phyloP scores from a whole-genome alignment of 2,113 vertebrate species.

The Helogale parvula region DNA sequence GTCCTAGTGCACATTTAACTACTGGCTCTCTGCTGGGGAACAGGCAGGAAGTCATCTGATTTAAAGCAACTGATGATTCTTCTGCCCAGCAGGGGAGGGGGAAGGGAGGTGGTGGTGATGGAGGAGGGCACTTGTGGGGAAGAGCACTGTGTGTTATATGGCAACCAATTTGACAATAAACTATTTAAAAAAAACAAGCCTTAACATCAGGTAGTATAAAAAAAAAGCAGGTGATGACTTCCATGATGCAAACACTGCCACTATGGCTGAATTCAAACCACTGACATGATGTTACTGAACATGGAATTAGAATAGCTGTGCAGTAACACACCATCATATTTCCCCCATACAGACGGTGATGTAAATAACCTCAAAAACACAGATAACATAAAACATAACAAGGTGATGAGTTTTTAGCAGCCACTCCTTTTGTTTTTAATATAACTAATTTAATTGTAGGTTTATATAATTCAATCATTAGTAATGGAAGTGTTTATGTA shows the following conservation, averaged over 20 bases:
- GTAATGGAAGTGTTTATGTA: neutral
- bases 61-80: neutral
- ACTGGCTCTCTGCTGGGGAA: neutral
- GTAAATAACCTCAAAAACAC: neutral
- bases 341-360: neutral
- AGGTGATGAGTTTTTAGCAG: neutral
- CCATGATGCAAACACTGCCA: neutral
- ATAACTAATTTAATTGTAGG: neutral
- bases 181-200: too few species aligned
- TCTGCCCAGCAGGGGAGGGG: too few species aligned
- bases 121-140: too few species aligned
- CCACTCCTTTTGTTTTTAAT: neutral
- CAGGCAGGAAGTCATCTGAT: neutral
- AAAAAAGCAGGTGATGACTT: neutral
- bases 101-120: too few species aligned
- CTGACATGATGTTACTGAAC: neutral
- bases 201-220: too few species aligned
- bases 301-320: neutral
- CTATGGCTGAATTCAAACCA: neutral
- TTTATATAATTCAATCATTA: neutral
- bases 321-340: neutral
- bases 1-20: neutral
- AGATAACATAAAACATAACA: neutral
- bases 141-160: too few species aligned
- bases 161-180: too few species aligned